Evolutionary conservation across 1,140 invertebrate genomes (phyloP), one percentile per base, ranked within the genome.

Genomic region (Drosophila pseudoananassae): DNA sequence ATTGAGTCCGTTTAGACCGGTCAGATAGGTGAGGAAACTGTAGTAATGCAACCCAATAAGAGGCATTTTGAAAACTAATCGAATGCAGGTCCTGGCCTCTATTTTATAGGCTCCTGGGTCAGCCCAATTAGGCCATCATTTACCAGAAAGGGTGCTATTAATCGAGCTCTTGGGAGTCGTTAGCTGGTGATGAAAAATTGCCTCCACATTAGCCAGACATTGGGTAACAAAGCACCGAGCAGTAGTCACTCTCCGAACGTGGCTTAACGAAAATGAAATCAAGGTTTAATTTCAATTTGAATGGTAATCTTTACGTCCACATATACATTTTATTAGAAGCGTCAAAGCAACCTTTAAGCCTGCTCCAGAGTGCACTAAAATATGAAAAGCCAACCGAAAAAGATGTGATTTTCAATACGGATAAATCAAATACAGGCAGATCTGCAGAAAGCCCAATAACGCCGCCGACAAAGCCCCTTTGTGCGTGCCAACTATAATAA

Each of bases 341-440:
- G 15, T 15, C 43, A 46, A 20, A 20, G 43, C 17, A 9, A 46
- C 15, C 15, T 46, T 20, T 20, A 38, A 60, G 23, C 43, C 12
- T 12, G n/a, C 29, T 7, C 20, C 4, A 4, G 31, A n/a, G 23
- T 20, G 14, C 12, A 29, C 2, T 20, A 7, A 25, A 56, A 56
- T 50, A 70, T 70, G 63, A 69, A 70, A 68, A 38, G 50, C 15
- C 50, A 69, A 10, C n/a, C 33, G 33, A 36, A 40, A 36, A n/a
- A 23, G 29, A 55, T 54, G 55, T 69, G 64, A 56, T 49, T 49
- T 69, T 69, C 66, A 69, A 65, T 65, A 51, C 55, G 52, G 52
- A 75, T 75, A 75, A 57, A 75, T 65, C 71, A 75, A 75, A 75
- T 64, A 66, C 46, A 25, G 63, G 15, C n/a, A 40, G 45, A 25